phyloP scores from a whole-genome alignment of 2,113 vertebrate species.

The Aptenodytes forsteri region DNA sequence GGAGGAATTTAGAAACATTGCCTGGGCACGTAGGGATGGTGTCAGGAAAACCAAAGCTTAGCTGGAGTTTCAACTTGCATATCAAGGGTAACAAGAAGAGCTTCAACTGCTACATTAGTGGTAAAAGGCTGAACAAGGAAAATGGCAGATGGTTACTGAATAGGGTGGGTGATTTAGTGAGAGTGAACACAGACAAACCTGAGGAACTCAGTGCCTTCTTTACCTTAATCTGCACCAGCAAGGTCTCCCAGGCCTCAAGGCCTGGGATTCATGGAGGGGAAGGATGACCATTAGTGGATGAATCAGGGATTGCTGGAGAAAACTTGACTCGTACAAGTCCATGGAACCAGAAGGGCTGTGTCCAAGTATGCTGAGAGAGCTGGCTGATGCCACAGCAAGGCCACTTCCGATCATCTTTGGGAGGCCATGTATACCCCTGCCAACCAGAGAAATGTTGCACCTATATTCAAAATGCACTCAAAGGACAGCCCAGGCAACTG shows the following conservation, averaged over 20 bases:
- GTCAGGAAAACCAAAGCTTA: neutral
- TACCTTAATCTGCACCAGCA: neutral
- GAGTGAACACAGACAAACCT: neutral
- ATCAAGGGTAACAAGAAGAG: neutral
- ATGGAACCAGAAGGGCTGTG: neutral
- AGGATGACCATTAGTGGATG: neutral
- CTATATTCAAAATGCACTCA: neutral
- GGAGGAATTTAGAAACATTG: neutral
- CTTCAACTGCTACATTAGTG: neutral
- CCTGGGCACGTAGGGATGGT: neutral
- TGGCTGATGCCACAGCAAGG: neutral
- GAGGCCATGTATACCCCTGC: neutral
- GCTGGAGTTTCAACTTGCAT: neutral
- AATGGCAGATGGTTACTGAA: neutral
- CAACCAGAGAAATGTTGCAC: neutral
- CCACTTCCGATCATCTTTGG: neutral
- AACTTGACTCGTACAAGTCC: neutral
- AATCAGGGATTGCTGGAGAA: neutral
- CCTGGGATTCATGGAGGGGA: neutral
- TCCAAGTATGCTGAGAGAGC: neutral
- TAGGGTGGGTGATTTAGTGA: neutral
- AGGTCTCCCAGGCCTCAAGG: neutral
- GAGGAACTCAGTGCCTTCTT: neutral
- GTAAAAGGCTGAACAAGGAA: neutral
- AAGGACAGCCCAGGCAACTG: neutral